Evolutionary conservation across 2,888 invertebrate genomes (phyloP), one percentile per base, ranked within the genome.

Genomic region (Hemistola chrysoprasaria): DNA sequence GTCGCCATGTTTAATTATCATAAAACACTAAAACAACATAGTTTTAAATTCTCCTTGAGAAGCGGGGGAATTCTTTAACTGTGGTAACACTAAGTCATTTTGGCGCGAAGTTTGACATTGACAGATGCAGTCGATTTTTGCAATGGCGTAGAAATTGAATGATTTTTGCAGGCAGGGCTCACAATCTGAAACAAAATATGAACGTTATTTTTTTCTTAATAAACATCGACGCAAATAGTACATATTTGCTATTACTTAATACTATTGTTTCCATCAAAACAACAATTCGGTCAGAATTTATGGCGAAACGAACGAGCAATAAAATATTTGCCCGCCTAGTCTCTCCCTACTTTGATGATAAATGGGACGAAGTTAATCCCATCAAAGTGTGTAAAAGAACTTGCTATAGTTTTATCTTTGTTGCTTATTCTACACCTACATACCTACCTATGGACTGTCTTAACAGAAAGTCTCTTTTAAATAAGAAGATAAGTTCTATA

Each of bases 1-100:
- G 95, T 95, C 64, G 95, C 95, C 95, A 96, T 95, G 16, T 55
- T 75, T 79, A 42, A 10, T 30, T 44, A 43, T 4, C 2, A 8
- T 7, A 23, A 4, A 22, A 25, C 37, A 41, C 42, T 47, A 46
- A 23, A 39, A 34, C 30, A 20, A 29, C 47, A 47, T 37, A 36
- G 20, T 39, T 28, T n/a, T 26, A 11, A 33, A 35, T 35, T 38
- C 25, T 34, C 21, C 40, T 35, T 16, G 24, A 39, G 32, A 51
- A 29, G 9, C 26, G 22, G 43, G 43, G 11, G n/a, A 35, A 20
- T 26, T 26, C 43, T 24, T 51, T 37, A 46, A 16, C 33, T 23
- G 20, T 41, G 41, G 43, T 38, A 50, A 32, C 41, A 45, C 42
- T 30, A 25, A 24, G 11, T 40, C 45, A 52, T 48, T 50, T 50